Evolutionary conservation across 2,797 vertebrate genomes (phyloP).

Genomic region (Chelonia mydas): DNA sequence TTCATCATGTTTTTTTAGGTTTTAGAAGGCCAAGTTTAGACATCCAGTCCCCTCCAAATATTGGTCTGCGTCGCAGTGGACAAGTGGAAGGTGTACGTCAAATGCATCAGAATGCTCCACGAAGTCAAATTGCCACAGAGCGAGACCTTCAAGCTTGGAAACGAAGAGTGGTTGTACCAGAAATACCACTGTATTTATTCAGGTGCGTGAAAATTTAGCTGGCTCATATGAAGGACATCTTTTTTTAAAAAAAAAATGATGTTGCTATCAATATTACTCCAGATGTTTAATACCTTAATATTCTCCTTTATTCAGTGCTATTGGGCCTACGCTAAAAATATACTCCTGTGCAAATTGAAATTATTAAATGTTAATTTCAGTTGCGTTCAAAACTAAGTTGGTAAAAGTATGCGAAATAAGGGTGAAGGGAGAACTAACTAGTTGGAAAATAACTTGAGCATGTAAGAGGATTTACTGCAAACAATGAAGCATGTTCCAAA

Average conservation of each 20-base stretch:
- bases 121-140: conserved; percentile 96
- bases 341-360: neutral
- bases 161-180: conserved; percentile 94
- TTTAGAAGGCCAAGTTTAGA: conserved; percentile 90
- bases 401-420: rapidly evolving
- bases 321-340: neutral
- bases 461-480: neutral
- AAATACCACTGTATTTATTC: conserved; percentile 85
- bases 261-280: neutral
- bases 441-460: neutral
- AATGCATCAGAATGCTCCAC: conserved; percentile 96
- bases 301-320: neutral
- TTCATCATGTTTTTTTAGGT: conserved; percentile 75
- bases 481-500: neutral
- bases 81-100: conserved; percentile 97
- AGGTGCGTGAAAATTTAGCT: conserved; percentile 79
- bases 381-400: neutral
- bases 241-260: neutral
- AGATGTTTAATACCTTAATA: neutral
- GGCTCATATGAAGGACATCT: neutral
- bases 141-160: conserved; percentile 96
- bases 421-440: neutral
- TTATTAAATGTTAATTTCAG: rapidly evolving
- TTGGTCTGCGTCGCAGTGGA: conserved; percentile 93
- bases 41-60: conserved; percentile 93